Percentiles rank a stretch among this genome's conserved stretches.
phyloP scores from a whole-genome alignment of 2,888 invertebrate species.

The Xylota sylvarum region DNA sequence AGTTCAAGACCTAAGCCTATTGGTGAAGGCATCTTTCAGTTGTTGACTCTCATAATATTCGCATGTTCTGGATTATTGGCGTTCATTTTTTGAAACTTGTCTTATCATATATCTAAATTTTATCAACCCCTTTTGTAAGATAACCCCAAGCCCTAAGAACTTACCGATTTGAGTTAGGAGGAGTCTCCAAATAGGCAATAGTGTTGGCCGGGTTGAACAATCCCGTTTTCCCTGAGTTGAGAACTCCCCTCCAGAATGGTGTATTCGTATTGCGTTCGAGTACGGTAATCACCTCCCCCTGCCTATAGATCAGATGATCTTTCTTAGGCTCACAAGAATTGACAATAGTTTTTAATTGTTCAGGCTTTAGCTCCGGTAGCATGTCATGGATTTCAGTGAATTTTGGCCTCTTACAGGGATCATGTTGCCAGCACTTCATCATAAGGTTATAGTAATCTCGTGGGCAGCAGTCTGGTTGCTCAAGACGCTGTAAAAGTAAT shows the following conservation, averaged over 20 bases:
- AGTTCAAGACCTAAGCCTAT: no score
- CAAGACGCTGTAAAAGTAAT: conserved; percentile 88
- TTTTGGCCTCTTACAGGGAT: conserved; percentile 93
- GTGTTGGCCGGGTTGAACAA: conserved; percentile 95
- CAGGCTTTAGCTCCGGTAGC: conserved; percentile 94
- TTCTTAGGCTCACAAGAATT: conserved; percentile 86
- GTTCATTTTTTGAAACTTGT: no score
- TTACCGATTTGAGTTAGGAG: conserved; percentile 83
- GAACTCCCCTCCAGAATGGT: conserved; percentile 95
- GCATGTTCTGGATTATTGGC: no score
- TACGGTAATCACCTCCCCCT: conserved; percentile 96
- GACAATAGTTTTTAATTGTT: conserved; percentile 94
- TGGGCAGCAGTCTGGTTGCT: conserved; percentile 97
- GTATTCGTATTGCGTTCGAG: conserved; percentile 92
- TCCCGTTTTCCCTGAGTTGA: conserved; percentile 96
- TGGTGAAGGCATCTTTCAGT: no score
- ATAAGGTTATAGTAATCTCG: conserved; percentile 96
- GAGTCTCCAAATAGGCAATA: conserved; percentile 91
- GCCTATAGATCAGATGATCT: conserved; percentile 92
- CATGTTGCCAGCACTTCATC: conserved; percentile 98
- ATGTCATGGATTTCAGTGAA: conserved; percentile 93
- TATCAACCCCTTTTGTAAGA: no score
- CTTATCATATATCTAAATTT: no score
- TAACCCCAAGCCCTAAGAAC: no score
- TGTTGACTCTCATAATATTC: no score